These are phyloP conservation scores for Cydia fagiglandana DNA, from an alignment of 1,140 invertebrate genomes.

Conservation along the genomic window DNA sequence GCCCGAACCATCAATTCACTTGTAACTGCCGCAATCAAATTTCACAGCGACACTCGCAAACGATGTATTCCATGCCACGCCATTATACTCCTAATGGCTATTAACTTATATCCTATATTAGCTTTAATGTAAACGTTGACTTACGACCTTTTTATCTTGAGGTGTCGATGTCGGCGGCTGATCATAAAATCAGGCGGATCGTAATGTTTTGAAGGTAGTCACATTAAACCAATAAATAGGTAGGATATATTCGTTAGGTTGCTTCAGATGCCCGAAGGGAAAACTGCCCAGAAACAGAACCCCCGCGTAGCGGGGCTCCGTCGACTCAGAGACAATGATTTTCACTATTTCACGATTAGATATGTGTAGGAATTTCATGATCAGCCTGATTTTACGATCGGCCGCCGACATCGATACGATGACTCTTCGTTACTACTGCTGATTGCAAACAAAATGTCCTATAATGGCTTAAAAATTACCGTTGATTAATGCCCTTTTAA, in stretches of 20 bases:
- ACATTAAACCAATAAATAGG: too few relatives aligned
- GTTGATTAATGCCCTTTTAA: not conserved
- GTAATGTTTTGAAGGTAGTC: too few relatives aligned
- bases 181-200: not conserved
- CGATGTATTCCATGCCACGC: not conserved
- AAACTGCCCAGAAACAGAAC: too few relatives aligned
- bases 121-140: not conserved
- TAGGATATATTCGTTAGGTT: too few relatives aligned
- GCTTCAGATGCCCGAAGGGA: too few relatives aligned
- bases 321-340: too few relatives aligned
- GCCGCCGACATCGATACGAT: too few relatives aligned
- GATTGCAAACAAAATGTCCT: not conserved
- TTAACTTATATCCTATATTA: not conserved
- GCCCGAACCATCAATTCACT: slow-evolving; percentile 6
- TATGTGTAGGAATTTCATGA: too few relatives aligned
- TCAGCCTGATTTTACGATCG: too few relatives aligned
- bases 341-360: too few relatives aligned
- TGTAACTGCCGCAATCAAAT: slow-evolving; percentile 11
- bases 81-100: not conserved
- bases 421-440: not conserved
- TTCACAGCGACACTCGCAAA: not conserved
- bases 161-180: not conserved
- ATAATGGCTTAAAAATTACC: not conserved
- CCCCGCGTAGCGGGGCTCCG: too few relatives aligned
- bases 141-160: not conserved